Base-by-base conservation (phyloP, 2,888 invertebrate genomes). In the Tiphia femorata region DNA sequence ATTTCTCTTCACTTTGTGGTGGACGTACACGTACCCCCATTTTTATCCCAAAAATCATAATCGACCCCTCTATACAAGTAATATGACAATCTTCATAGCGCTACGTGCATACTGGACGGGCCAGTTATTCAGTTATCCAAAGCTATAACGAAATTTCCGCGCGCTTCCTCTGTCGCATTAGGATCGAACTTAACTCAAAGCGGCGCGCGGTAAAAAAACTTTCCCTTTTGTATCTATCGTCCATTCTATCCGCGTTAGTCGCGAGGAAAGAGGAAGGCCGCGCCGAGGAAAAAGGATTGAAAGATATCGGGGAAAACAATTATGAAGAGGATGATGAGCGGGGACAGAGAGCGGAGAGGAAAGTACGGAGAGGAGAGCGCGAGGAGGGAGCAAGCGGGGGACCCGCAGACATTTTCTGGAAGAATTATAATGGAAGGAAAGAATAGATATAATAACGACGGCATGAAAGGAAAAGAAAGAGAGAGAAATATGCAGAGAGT, bases 401-500 rank as follows among this genome's bases (percentile, higher is more conserved):
- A 47, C 43, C 61, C 59, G 41, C 43, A 49, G 40, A 53, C 60
- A 59, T 64, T 53, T n/a, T 60, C 49, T 60, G 57, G 62, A 65
- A 62, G 64, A 70, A 71, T 71, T 64, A 66, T 68, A 67, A 67
- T 66, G 60, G 63, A 46, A 58, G 66, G 52, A 49, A 62, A 70
- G 69, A 73, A 73, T 70, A 66, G 64, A 67, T 62, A 73, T 69
- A 69, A 72, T 67, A 62, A 62, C 47, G 58, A 43, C 20, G 52
- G 46, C 41, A 14, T 48, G 56, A 64, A 61, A 51, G 49, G 47
- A 30, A 19, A 35, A 49, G 48, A 50, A 49, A 49, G 50, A 57
- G 40, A 29, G 44, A 29, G n/a, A 14, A n/a, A n/a, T n/a, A n/a
- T n/a, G n/a, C n/a, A n/a, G 41, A 43, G 17, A 14, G 16, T 21